A percentile compares a stretch with the other conserved stretches of the same genome.
These are phyloP conservation scores for Apus apus DNA, from an alignment of 2,113 vertebrate genomes.

Conservation along the genomic window DNA sequence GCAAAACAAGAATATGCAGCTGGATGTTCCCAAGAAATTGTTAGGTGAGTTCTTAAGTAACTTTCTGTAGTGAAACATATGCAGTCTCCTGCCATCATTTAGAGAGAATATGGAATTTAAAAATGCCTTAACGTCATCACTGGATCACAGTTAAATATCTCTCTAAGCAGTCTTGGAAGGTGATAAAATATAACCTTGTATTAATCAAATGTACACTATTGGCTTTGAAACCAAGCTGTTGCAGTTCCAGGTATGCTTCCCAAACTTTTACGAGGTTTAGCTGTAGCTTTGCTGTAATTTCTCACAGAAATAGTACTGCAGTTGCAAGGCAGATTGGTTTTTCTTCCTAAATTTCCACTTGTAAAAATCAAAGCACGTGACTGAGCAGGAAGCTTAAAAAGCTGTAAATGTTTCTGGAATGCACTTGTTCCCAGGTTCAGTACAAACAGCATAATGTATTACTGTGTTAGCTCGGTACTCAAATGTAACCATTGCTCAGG, in stretches of 20 bases:
- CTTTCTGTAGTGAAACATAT: background rate
- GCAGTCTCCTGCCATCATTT: background rate
- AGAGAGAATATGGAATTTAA: background rate
- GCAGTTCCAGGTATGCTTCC: background rate
- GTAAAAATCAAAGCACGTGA: background rate
- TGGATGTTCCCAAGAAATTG: conserved; percentile 79
- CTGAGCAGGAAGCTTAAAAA: background rate
- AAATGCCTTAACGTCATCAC: background rate
- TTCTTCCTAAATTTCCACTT: background rate
- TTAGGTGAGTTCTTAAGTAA: conserved; percentile 76
- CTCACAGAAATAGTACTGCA: background rate
- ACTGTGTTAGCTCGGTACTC: background rate
- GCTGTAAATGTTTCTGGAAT: background rate
- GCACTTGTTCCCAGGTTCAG: background rate
- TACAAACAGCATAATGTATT: background rate
- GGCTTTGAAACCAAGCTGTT: background rate
- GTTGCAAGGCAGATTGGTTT: background rate
- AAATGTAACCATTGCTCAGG: background rate
- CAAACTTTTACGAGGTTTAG: background rate
- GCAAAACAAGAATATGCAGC: conserved; percentile 72
- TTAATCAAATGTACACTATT: background rate
- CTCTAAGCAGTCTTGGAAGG: background rate
- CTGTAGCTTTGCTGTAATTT: background rate
- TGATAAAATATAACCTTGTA: background rate
- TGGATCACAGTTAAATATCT: background rate